These are phyloP conservation scores for Melanerpes aurifrons DNA, from an alignment of 2,113 vertebrate species.

Conservation along the genomic window DNA sequence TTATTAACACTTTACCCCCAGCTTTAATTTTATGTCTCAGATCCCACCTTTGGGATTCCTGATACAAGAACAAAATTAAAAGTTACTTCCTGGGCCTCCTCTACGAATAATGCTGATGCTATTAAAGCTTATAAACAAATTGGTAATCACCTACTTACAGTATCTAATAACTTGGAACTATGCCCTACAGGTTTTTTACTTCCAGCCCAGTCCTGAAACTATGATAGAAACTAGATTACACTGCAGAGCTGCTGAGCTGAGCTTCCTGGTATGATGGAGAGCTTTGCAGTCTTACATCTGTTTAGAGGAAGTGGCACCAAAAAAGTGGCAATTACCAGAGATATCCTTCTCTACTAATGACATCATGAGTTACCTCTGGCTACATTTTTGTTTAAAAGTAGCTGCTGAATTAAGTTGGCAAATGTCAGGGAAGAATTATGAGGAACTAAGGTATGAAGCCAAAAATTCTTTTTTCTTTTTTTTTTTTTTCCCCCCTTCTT, in stretches of 20 bases:
- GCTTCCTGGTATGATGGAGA: background rate
- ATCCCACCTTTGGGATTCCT: no score
- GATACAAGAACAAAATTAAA: no score
- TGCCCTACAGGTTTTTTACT: no score
- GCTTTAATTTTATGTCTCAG: no score
- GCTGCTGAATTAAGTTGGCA: background rate
- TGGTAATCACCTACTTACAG: no score
- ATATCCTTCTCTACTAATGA: background rate
- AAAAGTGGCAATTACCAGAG: background rate
- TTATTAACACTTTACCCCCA: no score
- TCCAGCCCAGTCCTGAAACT: background rate
- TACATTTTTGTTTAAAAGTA: background rate
- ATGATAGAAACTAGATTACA: background rate
- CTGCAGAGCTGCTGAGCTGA: background rate
- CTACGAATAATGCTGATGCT: no score
- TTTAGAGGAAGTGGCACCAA: background rate
- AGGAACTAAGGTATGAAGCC: background rate
- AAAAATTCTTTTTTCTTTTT: background rate
- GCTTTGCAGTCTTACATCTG: background rate
- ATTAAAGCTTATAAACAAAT: no score
- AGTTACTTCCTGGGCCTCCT: no score
- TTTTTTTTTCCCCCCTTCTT: background rate
- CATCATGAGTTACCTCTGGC: background rate
- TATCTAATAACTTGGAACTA: no score
- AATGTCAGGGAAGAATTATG: background rate